Conservation (phyloP, 1,140 invertebrate genomes). For the Pseudomyrmex concolor region DNA sequence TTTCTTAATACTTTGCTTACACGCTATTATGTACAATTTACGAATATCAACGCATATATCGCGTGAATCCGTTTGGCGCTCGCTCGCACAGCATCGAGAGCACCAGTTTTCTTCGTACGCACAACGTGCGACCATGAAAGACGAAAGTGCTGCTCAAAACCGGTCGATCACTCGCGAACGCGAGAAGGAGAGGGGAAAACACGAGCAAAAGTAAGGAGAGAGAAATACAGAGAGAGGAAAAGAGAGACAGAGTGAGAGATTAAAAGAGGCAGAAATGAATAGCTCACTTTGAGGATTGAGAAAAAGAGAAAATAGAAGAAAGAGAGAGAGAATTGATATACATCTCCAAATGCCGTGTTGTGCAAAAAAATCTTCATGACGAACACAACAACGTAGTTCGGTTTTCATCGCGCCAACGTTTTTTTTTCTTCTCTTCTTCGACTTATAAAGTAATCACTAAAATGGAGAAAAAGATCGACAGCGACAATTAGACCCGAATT, state of each 20-base stretch:
- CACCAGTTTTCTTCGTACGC: slow-evolving; percentile 55
- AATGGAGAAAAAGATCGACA: slow-evolving; percentile 41
- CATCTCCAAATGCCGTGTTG: slow-evolving; percentile 35
- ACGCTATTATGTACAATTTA: slow-evolving; percentile 73
- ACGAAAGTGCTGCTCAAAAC: slow-evolving; percentile 69
- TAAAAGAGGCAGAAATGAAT: slow-evolving; percentile 30
- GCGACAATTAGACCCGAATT: neutral
- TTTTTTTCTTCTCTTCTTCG: slow-evolving; percentile 21
- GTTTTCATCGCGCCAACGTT: neutral
- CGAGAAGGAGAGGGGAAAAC: slow-evolving; percentile 56
- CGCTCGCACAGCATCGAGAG: slow-evolving; percentile 39
- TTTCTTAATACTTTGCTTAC: slow-evolving; percentile 67
- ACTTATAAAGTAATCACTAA: slow-evolving; percentile 51
- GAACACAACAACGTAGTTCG: slow-evolving; percentile 46
- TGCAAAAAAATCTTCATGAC: slow-evolving; percentile 62
- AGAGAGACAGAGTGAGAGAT: neutral
- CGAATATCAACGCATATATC: slow-evolving; percentile 60
- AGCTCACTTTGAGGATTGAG: neutral
- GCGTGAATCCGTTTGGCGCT: slow-evolving; percentile 47
- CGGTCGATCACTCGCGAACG: slow-evolving; percentile 67
- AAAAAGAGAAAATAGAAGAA: slow-evolving; percentile 53
- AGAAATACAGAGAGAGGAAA: neutral
- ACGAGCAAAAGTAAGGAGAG: slow-evolving; percentile 47
- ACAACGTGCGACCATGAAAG: slow-evolving; percentile 69
- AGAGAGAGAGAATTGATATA: slow-evolving; percentile 42